Evolutionary conservation across 1,140 invertebrate species (phyloP).

Genomic region (Pseudomyrmex gracilis): DNA sequence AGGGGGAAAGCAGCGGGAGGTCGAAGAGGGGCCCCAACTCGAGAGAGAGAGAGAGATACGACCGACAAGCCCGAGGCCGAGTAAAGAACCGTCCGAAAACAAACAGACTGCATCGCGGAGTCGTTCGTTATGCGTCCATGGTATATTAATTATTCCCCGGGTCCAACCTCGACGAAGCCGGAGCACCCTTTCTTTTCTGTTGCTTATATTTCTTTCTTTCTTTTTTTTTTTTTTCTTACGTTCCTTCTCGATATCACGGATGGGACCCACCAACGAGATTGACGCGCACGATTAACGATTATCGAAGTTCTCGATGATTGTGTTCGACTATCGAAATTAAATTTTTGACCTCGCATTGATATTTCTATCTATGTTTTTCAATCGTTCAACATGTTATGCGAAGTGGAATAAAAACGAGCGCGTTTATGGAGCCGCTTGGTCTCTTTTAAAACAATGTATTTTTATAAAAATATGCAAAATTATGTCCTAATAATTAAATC

Average conservation of each 20-base stretch:
- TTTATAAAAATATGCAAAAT: too few species aligned
- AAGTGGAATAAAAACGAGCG: not conserved
- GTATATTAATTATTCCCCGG: slow-evolving; percentile 82
- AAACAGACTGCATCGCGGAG: slow-evolving; percentile 77
- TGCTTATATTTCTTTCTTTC: slow-evolving; percentile 29
- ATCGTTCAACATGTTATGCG: not conserved
- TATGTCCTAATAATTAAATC: too few species aligned
- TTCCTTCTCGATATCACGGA: slow-evolving; percentile 18
- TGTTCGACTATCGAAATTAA: slow-evolving; percentile 11
- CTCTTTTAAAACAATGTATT: not conserved
- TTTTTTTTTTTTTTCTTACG: slow-evolving; percentile 24
- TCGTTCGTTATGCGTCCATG: slow-evolving; percentile 81
- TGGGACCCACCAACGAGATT: slow-evolving; percentile 7
- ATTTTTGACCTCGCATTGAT: not conserved
- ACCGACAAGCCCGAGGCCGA: slow-evolving; percentile 66
- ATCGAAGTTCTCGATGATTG: not conserved
- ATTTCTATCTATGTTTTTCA: not conserved
- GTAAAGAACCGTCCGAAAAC: slow-evolving; percentile 78
- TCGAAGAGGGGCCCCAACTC: slow-evolving; percentile 66
- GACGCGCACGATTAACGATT: not conserved
- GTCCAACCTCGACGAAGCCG: slow-evolving; percentile 25
- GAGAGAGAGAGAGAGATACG: slow-evolving; percentile 70
- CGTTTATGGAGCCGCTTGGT: not conserved
- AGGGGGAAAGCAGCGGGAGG: slow-evolving; percentile 75
- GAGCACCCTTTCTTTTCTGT: slow-evolving; percentile 19